phyloP scores from a whole-genome alignment of 2,797 vertebrate species.

The Acomys russatus region DNA sequence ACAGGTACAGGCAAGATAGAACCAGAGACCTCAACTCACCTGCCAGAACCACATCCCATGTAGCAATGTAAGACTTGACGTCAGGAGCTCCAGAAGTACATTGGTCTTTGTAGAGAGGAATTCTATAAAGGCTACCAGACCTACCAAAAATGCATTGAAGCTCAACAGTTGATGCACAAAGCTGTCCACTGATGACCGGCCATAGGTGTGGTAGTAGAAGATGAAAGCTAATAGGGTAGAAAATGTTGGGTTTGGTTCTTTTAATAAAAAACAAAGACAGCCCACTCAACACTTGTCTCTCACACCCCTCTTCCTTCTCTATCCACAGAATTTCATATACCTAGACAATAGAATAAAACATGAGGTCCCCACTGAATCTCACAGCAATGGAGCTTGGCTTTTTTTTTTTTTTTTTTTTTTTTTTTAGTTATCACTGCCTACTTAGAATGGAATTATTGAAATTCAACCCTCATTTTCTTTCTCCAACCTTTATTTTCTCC shows the following conservation, averaged over 20 bases:
- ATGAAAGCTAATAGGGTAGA: conserved; percentile 92
- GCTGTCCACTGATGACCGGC: conserved; percentile 93
- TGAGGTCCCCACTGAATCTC: background rate
- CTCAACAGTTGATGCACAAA: conserved; percentile 95
- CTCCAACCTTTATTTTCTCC: background rate
- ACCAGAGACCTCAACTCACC: conserved; percentile 88
- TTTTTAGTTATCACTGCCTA: background rate
- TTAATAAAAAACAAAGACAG: background rate
- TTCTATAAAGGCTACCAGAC: conserved; percentile 92
- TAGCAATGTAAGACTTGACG: conserved; percentile 92
- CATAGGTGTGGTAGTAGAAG: conserved; percentile 96
- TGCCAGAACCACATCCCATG: conserved; percentile 99
- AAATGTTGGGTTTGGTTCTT: background rate
- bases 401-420: background rate
- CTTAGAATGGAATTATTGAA: conserved; percentile 19
- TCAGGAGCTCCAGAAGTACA: conserved; percentile 94
- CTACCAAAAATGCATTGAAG: conserved; percentile 90
- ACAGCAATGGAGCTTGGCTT: background rate
- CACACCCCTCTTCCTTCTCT: background rate
- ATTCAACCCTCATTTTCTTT: background rate
- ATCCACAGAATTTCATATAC: background rate
- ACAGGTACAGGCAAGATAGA: background rate
- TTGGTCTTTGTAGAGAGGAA: conserved; percentile 94
- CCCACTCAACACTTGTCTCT: background rate
- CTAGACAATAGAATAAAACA: background rate